Evolutionary conservation across 1,140 invertebrate species (phyloP).

Genomic region (Bombyx mandarina): DNA sequence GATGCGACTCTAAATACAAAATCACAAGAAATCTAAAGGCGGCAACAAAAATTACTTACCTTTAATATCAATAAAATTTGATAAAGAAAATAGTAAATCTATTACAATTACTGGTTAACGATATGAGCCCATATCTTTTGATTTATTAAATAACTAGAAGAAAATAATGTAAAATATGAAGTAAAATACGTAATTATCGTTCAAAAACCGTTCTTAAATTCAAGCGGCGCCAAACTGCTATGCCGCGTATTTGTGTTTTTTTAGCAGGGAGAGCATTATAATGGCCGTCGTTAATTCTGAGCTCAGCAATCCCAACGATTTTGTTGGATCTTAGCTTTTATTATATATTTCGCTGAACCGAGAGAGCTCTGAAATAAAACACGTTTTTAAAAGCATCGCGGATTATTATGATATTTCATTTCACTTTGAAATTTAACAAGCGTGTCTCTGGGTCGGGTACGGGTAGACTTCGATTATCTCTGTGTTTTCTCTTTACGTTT

Average conservation of each 20-base stretch:
- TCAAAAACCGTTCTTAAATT: not conserved
- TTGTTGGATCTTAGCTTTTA: constrained; percentile 23
- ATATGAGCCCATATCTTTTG: not conserved
- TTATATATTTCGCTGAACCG: constrained; percentile 14
- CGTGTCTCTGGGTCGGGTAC: no score
- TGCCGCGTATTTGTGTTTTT: constrained; percentile 31
- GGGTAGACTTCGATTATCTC: no score
- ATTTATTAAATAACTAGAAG: not conserved
- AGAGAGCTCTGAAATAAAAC: constrained; percentile 13
- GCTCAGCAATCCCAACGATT: constrained; percentile 28
- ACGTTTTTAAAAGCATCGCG: constrained; percentile 5
- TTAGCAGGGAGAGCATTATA: constrained; percentile 23
- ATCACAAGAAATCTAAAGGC: no score
- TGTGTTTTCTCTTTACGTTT: no score
- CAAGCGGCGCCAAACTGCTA: constrained; percentile 8
- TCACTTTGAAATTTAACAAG: no score
- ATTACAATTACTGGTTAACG: no score
- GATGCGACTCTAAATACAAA: no score
- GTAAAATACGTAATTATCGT: not conserved
- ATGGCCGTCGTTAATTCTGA: constrained; percentile 33
- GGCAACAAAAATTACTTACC: no score
- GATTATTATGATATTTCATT: no score
- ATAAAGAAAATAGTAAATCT: no score
- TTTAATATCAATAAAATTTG: no score
- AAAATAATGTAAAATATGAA: not conserved